phyloP scores from a whole-genome alignment of 2,113 vertebrate species.

The Lichenostomus cassidix region DNA sequence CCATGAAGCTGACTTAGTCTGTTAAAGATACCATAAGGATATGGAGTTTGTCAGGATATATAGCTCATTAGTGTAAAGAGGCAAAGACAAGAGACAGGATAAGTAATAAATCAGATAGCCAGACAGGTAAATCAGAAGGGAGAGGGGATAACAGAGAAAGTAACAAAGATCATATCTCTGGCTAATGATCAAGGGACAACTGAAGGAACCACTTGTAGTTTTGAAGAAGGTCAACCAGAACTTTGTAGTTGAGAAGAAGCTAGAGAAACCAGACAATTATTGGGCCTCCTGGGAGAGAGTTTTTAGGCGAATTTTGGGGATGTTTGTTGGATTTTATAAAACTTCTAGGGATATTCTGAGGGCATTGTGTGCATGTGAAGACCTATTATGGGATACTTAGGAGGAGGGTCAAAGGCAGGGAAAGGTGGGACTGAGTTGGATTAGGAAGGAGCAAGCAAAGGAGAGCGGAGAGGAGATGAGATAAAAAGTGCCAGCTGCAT shows the following conservation, averaged over 20 bases:
- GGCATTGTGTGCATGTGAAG: not conserved
- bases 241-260: not conserved
- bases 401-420: not conserved
- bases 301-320: not conserved
- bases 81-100: not conserved
- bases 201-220: not conserved
- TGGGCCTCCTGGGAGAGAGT: not conserved
- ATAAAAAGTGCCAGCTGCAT: not conserved
- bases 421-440: not conserved
- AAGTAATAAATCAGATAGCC: not conserved
- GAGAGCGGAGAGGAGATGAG: not conserved
- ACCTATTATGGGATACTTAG: not conserved
- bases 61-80: not conserved
- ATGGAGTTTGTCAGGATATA: fast-evolving
- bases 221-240: not conserved
- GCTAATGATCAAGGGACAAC: not conserved
- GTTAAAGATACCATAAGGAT: not conserved
- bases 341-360: not conserved
- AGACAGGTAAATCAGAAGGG: not conserved
- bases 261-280: not conserved
- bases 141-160: not conserved
- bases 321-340: not conserved
- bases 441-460: not conserved
- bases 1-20: not conserved
- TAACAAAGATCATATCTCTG: fast-evolving